phyloP scores from a whole-genome alignment of 2,113 vertebrate species.

The Callithrix jacchus region DNA sequence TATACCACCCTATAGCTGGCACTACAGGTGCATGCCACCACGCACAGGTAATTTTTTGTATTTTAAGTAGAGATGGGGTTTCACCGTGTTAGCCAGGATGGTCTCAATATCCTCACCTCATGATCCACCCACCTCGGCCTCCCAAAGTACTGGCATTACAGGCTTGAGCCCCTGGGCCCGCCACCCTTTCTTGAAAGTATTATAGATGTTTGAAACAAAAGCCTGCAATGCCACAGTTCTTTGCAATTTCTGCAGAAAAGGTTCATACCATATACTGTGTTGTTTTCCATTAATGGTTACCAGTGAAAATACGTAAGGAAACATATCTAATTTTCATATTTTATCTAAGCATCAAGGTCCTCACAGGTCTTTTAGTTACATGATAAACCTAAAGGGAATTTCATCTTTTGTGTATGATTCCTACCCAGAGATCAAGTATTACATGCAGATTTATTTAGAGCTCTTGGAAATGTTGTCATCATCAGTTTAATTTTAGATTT shows the following conservation, averaged over 20 bases:
- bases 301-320: neutral
- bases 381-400: neutral
- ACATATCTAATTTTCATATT: neutral
- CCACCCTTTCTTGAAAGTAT: neutral
- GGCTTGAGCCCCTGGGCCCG: too few relatives aligned
- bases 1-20: neutral
- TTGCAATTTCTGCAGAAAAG: neutral
- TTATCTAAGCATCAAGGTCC: neutral
- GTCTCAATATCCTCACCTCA: too few relatives aligned
- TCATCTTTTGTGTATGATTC: neutral
- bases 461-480: neutral
- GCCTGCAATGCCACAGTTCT: neutral
- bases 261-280: neutral
- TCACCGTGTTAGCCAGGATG: too few relatives aligned
- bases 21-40: too few relatives aligned
- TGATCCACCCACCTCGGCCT: too few relatives aligned
- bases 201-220: neutral
- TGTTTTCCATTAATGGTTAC: neutral
- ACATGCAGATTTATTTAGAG: neutral
- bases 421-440: neutral
- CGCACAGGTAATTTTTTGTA: too few relatives aligned
- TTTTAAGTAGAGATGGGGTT: too few relatives aligned
- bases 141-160: too few relatives aligned
- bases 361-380: neutral
- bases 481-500: neutral